These are phyloP conservation scores for Sebastes taczanowskii DNA, from an alignment of 2,797 vertebrate genomes.

Conservation along the genomic window DNA sequence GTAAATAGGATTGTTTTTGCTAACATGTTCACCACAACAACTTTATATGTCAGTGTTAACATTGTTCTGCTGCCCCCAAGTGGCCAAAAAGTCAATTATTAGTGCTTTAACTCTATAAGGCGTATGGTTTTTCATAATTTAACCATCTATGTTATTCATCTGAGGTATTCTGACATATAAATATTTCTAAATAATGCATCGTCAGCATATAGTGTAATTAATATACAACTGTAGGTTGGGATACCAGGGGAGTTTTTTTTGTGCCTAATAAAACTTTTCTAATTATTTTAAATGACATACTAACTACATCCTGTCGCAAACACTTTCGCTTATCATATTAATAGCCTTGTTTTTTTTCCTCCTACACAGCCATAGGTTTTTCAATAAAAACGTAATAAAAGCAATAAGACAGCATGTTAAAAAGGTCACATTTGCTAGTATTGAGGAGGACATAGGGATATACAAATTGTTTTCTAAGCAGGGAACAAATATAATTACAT, in stretches of 20 bases:
- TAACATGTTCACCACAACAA: not conserved
- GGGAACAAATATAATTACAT: slow-evolving; percentile 25
- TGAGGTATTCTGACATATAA: not conserved
- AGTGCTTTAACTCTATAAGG: not conserved
- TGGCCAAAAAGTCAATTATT: not conserved
- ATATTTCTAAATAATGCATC: not conserved
- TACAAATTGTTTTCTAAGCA: not conserved
- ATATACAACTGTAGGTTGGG: no score
- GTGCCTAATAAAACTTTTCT: no score
- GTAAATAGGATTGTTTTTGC: not conserved
- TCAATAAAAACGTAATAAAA: not conserved
- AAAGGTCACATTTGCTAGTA: not conserved
- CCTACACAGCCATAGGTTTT: not conserved
- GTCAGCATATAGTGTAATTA: not conserved
- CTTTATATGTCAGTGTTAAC: not conserved
- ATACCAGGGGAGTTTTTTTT: no score
- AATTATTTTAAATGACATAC: not conserved
- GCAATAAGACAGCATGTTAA: not conserved
- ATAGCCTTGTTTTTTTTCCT: not conserved
- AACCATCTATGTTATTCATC: not conserved
- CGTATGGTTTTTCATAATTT: not conserved
- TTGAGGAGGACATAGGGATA: not conserved
- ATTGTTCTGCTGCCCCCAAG: not conserved
- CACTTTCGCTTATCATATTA: not conserved
- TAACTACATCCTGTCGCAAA: not conserved